Base-by-base conservation (phyloP, 2,888 invertebrate genomes). In the Drosophila cognata region DNA sequence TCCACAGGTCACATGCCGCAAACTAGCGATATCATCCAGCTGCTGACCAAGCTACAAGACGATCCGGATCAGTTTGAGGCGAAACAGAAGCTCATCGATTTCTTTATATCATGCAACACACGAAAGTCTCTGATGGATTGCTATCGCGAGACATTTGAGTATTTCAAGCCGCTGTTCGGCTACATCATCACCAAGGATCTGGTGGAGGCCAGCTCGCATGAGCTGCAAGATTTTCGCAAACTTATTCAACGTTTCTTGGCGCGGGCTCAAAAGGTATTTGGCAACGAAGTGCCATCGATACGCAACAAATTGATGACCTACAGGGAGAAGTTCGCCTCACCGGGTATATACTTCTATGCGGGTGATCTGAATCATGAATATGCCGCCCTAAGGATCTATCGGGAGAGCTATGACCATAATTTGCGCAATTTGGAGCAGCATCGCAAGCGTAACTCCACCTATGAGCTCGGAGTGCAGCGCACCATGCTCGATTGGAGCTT, bases 401-500 rank as follows among this genome's bases (percentile, higher is more conserved):
- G 86, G 4, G 91, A 92, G 67, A 91, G 89, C 56, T 92, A 92
- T 59, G 85, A 91, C n/a, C 92, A 92, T 29, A 92, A 92, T 61
- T 25, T 92, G 4, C 79, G 82, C 28, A 88, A 92, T 63, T 75
- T 92, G 33, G 90, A 92, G 36, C 64, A 71, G 52, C 81, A 90
- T 63, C 89, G 88, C 0, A 84, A 79, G 35, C 83, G 77, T 0
- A 92, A 92, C 60, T 89, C 92, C 18, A 91, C 89, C 3, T 93
- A 82, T 70, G 88, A 84, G 35, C 46, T 78, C 28, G 92, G 93
- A 4, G 81, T 87, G 5, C 81, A 84, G 36, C 89, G 88, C 1
- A 90, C 89, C 0, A 89, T 92, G 79, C 82, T 93, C 28, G 92
- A 92, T 59, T 92, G 92, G 92, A 91, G 88, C 28, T 61, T 92